Percentiles rank a stretch among this genome's conserved stretches.
Conservation (phyloP, 53 echinoderm and acorn worm genomes). For the Henricia sp. region DNA sequence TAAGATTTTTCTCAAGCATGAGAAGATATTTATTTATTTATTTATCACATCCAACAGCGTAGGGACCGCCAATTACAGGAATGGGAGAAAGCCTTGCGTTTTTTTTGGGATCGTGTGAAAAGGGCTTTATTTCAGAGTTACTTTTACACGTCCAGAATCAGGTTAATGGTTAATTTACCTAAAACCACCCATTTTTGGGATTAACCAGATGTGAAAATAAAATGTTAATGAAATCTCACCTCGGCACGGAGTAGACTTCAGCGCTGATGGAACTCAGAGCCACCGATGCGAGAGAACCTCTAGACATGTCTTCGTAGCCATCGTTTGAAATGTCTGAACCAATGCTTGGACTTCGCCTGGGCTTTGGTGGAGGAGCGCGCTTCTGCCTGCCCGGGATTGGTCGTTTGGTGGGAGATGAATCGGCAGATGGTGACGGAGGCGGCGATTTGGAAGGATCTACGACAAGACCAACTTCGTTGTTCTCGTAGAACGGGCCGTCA, state of each 20-base stretch:
- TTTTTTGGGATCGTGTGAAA: no score
- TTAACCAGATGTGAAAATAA: no score
- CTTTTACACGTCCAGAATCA: no score
- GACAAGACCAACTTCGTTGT: conserved; percentile 13
- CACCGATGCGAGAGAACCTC: conserved; percentile 42
- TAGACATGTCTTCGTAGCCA: conserved; percentile 76
- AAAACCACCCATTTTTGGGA: no score
- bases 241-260: conserved; percentile 71
- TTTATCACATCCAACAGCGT: no score
- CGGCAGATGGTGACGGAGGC: conserved; percentile 8
- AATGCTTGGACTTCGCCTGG: conserved; percentile 53
- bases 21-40: no score
- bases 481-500: conserved; percentile 24
- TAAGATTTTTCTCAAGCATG: no score
- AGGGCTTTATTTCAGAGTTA: no score
- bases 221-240: no score
- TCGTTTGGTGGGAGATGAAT: conserved; percentile 3
- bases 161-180: no score
- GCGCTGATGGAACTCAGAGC: conserved; percentile 36
- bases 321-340: conserved; percentile 63
- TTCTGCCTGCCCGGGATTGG: conserved; percentile 54
- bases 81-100: no score
- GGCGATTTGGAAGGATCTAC: conserved; percentile 9
- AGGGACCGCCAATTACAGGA: no score
- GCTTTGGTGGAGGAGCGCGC: conserved; percentile 49